Evolutionary conservation across 2,113 vertebrate species (phyloP).

Genomic region (Mus pahari): DNA sequence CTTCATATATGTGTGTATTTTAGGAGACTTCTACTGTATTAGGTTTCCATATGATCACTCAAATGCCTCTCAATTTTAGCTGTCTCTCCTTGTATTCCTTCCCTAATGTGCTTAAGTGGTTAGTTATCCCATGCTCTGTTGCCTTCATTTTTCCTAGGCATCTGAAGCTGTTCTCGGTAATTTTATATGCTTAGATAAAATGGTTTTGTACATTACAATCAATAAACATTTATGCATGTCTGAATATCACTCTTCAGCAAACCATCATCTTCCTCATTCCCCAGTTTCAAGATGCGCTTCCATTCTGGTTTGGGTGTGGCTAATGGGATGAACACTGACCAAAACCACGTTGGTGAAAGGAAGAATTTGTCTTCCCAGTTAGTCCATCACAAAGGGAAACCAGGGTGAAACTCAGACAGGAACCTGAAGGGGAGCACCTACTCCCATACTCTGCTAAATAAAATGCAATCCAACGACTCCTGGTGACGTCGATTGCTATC

Average conservation of each 20-base stretch:
- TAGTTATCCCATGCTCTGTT: conserved; percentile 27
- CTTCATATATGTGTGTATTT: neutral
- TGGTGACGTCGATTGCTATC: neutral
- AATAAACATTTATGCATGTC: conserved; percentile 42
- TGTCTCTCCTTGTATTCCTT: neutral
- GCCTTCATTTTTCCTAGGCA: neutral
- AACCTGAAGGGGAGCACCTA: neutral
- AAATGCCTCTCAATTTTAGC: neutral
- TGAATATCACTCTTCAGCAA: neutral
- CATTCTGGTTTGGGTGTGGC: neutral
- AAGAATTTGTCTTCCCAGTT: neutral
- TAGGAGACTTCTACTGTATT: neutral
- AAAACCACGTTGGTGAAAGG: neutral
- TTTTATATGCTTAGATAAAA: neutral
- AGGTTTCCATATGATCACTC: neutral
- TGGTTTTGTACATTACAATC: neutral
- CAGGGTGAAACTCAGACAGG: neutral
- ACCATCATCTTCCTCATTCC: neutral
- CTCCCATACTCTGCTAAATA: neutral
- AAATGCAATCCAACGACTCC: neutral
- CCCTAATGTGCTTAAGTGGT: neutral
- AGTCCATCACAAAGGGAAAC: neutral
- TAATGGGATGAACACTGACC: neutral
- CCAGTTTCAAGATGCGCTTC: neutral
- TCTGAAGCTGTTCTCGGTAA: neutral